These are phyloP conservation scores for Bergia sp. DNA, from an alignment of 92 coral and sea anemone genomes.

Conservation along the genomic window DNA sequence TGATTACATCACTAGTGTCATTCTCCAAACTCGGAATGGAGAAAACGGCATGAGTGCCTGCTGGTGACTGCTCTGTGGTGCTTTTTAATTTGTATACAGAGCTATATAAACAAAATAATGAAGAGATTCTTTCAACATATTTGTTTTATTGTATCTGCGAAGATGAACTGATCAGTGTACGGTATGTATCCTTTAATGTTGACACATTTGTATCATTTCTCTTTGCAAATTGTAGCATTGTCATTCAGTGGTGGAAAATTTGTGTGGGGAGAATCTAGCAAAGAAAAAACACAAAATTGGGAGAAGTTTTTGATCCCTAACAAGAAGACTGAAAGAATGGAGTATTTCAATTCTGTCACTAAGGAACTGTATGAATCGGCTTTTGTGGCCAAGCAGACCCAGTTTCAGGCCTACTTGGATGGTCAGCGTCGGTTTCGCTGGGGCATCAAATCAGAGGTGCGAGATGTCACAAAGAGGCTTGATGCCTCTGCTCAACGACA, in stretches of 20 bases:
- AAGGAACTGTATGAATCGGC: constrained; percentile 35
- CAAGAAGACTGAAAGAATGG: constrained; percentile 34
- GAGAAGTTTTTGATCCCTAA: constrained; percentile 40
- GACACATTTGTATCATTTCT: constrained; percentile 9
- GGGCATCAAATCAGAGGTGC: constrained; percentile 11
- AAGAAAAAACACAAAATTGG: constrained; percentile 19
- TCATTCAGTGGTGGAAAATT: constrained; percentile 40
- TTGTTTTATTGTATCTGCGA: constrained; percentile 1
- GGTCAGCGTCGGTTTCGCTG: constrained; percentile 37
- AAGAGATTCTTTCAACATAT: neutral
- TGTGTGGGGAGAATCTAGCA: constrained; percentile 13
- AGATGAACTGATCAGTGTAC: constrained; percentile 7
- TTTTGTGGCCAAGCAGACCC: constrained; percentile 34
- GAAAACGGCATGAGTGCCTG: constrained; percentile 12
- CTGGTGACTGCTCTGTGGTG: constrained; percentile 24
- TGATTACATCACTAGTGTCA: constrained; percentile 12
- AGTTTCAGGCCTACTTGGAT: constrained; percentile 46
- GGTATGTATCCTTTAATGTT: constrained; percentile 12
- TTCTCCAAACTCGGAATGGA: constrained; percentile 24
- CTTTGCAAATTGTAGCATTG: constrained; percentile 25
- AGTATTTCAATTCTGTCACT: constrained; percentile 35
- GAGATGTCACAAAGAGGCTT: constrained; percentile 23
- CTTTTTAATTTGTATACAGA: constrained; percentile 1
- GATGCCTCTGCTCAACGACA: constrained; percentile 4
- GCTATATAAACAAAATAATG: neutral